Percentiles rank a stretch among this genome's conserved stretches.
Conservation (phyloP, 2,797 vertebrate genomes). For the Pelobates cultripes region DNA sequence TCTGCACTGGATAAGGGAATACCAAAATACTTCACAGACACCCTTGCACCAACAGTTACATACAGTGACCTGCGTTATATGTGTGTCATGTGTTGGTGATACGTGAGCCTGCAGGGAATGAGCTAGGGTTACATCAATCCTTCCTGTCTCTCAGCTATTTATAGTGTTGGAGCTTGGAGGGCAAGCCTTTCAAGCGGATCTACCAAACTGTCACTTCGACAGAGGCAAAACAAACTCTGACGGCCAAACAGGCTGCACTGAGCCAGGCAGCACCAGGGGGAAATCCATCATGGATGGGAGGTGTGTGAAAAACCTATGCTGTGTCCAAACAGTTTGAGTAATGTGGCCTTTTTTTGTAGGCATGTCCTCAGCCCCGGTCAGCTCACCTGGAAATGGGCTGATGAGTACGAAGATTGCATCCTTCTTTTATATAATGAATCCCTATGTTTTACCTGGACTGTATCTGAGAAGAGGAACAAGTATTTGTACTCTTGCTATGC, state of each 20-base stretch:
- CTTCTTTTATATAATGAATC: too few species aligned
- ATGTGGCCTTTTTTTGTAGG: too few species aligned
- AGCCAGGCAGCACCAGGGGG: constrained; percentile 10
- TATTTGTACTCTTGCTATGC: too few species aligned
- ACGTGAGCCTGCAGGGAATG: constrained; percentile 33
- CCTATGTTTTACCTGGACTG: too few species aligned
- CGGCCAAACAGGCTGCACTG: constrained; percentile 7
- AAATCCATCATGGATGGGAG: neutral
- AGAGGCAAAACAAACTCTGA: constrained; percentile 17
- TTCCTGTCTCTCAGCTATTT: constrained; percentile 52
- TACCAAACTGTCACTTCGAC: constrained; percentile 41
- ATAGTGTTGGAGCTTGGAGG: constrained; percentile 18
- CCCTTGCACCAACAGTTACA: constrained; percentile 9
- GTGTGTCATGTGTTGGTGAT: constrained; percentile 37
- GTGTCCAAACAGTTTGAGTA: neutral
- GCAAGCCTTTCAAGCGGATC: constrained; percentile 16
- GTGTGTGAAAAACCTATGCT: constrained; percentile 1
- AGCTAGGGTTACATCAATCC: constrained; percentile 49
- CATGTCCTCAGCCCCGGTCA: too few species aligned
- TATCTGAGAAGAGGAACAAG: too few species aligned
- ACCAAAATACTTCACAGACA: constrained; percentile 9
- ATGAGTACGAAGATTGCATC: too few species aligned
- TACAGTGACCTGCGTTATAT: constrained; percentile 8
- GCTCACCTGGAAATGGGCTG: too few species aligned
- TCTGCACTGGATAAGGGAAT: neutral